These are phyloP conservation scores for Willisornis vidua DNA, from an alignment of 2,113 vertebrate genomes.

Conservation along the genomic window DNA sequence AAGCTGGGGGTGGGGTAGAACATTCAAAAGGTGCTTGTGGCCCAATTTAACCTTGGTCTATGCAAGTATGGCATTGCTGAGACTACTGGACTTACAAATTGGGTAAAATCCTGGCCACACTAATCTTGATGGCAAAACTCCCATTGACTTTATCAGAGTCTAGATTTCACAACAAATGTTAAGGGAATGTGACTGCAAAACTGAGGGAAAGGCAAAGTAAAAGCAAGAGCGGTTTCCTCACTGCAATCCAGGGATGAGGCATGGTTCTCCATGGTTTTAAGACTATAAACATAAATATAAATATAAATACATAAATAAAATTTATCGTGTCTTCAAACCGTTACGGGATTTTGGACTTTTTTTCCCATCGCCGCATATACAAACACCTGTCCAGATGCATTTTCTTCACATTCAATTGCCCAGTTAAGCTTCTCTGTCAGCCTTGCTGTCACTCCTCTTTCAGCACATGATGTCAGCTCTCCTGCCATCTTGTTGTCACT, in stretches of 20 bases:
- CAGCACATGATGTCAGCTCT: neutral
- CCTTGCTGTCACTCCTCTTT: slow-evolving; percentile 4
- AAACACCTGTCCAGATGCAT: neutral
- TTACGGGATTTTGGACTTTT: neutral
- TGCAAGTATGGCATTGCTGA: neutral
- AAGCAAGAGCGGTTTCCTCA: neutral
- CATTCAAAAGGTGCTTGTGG: neutral
- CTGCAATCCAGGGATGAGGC: neutral
- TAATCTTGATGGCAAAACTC: slow-evolving; percentile 12
- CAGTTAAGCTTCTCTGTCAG: slow-evolving; percentile 27
- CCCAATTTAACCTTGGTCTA: neutral
- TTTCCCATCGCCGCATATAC: neutral
- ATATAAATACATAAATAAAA: neutral
- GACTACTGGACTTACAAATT: neutral
- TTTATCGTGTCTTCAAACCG: neutral
- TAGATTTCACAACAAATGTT: slow-evolving; percentile 32
- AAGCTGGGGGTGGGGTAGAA: neutral
- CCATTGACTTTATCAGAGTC: neutral
- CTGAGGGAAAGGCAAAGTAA: slow-evolving; percentile 46
- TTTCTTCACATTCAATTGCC: slow-evolving; percentile 2
- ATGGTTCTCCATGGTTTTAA: neutral
- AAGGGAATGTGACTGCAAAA: neutral
- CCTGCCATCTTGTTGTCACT: neutral
- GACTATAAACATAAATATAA: neutral
- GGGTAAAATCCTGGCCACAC: neutral